Base-by-base conservation (phyloP, 1,140 invertebrate genomes). In the Caerostris extrusa region DNA sequence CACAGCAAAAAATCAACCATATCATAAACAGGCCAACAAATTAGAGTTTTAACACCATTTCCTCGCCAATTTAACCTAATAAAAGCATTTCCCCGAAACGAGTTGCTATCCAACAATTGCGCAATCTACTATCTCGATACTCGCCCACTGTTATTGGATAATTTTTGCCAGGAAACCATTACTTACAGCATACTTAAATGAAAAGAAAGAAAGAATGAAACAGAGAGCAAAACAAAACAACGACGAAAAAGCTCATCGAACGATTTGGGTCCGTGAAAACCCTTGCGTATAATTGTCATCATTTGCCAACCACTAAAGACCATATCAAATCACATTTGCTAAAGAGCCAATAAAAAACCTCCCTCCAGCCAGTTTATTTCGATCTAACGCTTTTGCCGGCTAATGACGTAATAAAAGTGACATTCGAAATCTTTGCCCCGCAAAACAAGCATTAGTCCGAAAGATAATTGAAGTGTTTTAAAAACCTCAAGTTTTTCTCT, bases 341-440 rank as follows among this genome's bases (percentile, higher is more conserved):
- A 55, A 92, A 85, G 90, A 92, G 81, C 90, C 90, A 92, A 92
- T 92, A 92, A 92, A 92, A 92, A 92, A 92, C 82, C 19, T 60
- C 81, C 57, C 10, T 7, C 57, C 53, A 56, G 7, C 14, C 64
- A 57, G 64, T 58, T 64, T 77, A 90, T 90, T 92, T 91, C 69
- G 77, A 82, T 82, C 69, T 61, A 53, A 58, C 90, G 50, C 34
- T 34, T 34, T 34, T 34, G 34, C 50, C n/a, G 17, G 3, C 90
- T 92, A 92, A 92, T 92, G 90, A 92, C 81, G 90, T 50, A 92
- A 85, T 92, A 92, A 92, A 92, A 92, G 90, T 92, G 90, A 92
- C 90, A 92, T 83, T 85, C 17, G 81, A 12, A 91, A 81, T 61
- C 34, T 77, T 50, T 6, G n/a, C 90, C 81, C 81, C 90, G 90